Base-by-base conservation (phyloP, 2,113 vertebrate genomes). In the Lepidiolamprologus cunningtoni region DNA sequence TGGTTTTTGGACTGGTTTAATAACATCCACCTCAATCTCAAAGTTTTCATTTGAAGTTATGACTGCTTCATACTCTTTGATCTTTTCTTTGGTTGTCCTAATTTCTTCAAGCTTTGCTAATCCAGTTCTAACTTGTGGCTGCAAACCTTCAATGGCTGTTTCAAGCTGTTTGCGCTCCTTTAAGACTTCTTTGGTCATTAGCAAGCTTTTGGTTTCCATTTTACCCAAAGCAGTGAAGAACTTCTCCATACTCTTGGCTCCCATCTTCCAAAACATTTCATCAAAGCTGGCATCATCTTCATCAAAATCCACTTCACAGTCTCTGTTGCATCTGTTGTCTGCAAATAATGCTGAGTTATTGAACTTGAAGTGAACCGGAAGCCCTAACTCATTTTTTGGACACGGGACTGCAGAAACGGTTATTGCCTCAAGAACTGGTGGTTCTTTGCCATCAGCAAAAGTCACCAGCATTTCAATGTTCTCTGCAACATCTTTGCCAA, bases 391-490 rank as follows among this genome's bases (percentile, higher is more conserved):
- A 6, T 73, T 80, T 82, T 88, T 87, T 2, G 83, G 86, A 93
- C 93, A 94, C 2, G 90, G 93, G 13, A 94, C 89, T 2, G 10
- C 84, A 8, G 93, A 42, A 3, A 6, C 80, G 0, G 17, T 92
- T 54, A 95, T 91, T 2, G 83, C 93, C 37, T 89, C 82, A 3
- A 95, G 85, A 81, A 94, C 93, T 8, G 85, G 68, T 14, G 93
- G 92, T 2, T 13, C 19, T 40, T 92, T 11, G 8, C 91, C 54
- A 4, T 94, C 94, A 14, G 95, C 86, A 12, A 94, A 96, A 2
- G 94, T 96, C 66, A 95, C 91, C 82, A 95, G 57, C 4, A 95
- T 10, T 5, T n/a, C 26, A 40, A 95, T 92, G 90, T 95, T 95
- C 5, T 93, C 87, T 71, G 78, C 87, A 2, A 94, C 83, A 14